These are phyloP conservation scores for Conistra vaccinii DNA, from an alignment of 2,888 invertebrate genomes.

Conservation along the genomic window DNA sequence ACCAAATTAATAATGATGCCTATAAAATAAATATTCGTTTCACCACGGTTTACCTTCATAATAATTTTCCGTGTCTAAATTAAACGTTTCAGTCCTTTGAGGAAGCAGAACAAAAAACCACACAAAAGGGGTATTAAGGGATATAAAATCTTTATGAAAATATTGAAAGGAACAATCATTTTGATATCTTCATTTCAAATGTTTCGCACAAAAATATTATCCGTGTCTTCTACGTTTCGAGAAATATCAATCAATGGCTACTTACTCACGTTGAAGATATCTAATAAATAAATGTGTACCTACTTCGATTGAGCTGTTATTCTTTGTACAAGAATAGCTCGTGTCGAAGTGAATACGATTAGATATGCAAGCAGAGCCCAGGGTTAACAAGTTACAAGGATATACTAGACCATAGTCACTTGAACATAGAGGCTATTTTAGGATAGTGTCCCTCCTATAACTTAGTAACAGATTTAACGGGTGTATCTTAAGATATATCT, in stretches of 20 bases:
- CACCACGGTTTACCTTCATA: conserved; percentile 2
- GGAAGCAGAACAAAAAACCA: conserved; percentile 29
- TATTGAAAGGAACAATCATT: not conserved
- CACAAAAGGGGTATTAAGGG: conserved; percentile 20
- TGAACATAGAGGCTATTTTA: not conserved
- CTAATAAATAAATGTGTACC: conserved; percentile 3
- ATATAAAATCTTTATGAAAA: conserved; percentile 14
- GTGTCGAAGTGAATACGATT: not conserved
- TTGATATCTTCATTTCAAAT: not conserved
- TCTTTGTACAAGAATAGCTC: not conserved
- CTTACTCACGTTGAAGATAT: not conserved
- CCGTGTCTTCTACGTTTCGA: too few relatives aligned
- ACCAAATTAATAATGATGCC: not conserved
- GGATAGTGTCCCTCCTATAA: not conserved
- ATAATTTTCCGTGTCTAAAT: conserved; percentile 35
- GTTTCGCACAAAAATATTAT: not conserved
- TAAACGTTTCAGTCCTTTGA: conserved; percentile 34
- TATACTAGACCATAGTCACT: not conserved
- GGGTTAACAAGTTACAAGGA: not conserved
- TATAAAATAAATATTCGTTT: not conserved
- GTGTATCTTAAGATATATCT: too few relatives aligned
- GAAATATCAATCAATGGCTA: not conserved
- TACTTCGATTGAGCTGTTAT: not conserved
- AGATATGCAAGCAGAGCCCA: not conserved
- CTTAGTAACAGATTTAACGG: too few relatives aligned